These are phyloP conservation scores for Rhingia rostrata DNA, from an alignment of 2,888 invertebrate species.

Conservation along the genomic window DNA sequence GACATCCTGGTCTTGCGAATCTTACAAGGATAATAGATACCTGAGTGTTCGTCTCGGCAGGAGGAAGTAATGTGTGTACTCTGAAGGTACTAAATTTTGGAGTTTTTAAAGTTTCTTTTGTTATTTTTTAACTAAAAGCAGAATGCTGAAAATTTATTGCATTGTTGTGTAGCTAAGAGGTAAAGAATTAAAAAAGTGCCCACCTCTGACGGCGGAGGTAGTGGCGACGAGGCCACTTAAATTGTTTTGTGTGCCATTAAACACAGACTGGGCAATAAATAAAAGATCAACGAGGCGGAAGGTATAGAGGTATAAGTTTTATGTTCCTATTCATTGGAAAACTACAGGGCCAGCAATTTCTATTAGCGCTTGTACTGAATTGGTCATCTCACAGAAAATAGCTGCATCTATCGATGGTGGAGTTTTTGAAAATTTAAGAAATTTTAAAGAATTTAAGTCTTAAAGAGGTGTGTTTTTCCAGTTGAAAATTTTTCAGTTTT, in stretches of 20 bases:
- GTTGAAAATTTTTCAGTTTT: too few species aligned
- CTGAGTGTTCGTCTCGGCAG: background rate
- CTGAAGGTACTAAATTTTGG: conserved; percentile 36
- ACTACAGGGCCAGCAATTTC: conserved; percentile 51
- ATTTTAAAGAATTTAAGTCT: too few species aligned
- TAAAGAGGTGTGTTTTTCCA: too few species aligned
- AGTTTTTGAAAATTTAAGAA: background rate
- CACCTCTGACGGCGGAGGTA: conserved; percentile 45
- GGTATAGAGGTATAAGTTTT: background rate
- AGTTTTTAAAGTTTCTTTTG: conserved; percentile 37
- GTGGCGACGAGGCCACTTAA: conserved; percentile 53
- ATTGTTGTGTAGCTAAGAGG: conserved; percentile 48
- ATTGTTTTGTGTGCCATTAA: conserved; percentile 69
- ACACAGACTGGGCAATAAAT: conserved; percentile 69
- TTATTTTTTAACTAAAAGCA: conserved; percentile 29
- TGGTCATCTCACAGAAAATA: conserved; percentile 20
- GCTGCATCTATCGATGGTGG: background rate
- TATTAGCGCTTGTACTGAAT: conserved; percentile 48
- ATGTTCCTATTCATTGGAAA: conserved; percentile 1
- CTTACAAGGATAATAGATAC: conserved; percentile 22
- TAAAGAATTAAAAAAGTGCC: conserved; percentile 66
- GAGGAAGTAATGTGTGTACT: conserved; percentile 10
- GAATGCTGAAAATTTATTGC: conserved; percentile 60
- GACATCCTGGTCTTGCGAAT: conserved; percentile 15
- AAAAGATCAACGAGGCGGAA: conserved; percentile 57